Conservation (phyloP, 2,888 invertebrate genomes). For the Spilarctia lutea region DNA sequence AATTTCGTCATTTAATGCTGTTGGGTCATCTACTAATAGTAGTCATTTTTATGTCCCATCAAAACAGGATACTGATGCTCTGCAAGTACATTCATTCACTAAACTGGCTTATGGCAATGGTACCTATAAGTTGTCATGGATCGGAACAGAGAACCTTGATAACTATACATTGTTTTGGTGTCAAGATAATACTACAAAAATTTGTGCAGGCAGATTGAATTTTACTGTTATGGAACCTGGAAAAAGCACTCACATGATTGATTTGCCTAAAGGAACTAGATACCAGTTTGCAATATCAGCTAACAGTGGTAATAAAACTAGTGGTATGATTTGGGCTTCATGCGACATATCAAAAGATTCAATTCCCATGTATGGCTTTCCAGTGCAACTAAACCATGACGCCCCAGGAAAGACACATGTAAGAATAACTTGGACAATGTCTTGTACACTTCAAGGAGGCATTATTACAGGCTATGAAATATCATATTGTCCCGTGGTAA, state of each 20-base stretch:
- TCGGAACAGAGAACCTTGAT: constrained; percentile 83
- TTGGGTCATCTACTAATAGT: constrained; percentile 85
- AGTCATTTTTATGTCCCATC: constrained; percentile 88
- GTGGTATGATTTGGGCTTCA: constrained; percentile 94
- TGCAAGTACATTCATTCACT: constrained; percentile 87
- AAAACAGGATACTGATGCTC: constrained; percentile 74
- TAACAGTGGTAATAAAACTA: constrained; percentile 89
- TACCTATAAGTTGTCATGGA: constrained; percentile 92
- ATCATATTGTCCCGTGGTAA: constrained; percentile 89
- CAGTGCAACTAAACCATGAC: constrained; percentile 71
- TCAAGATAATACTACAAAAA: constrained; percentile 74
- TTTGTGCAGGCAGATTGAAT: constrained; percentile 86
- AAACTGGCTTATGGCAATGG: constrained; percentile 91
- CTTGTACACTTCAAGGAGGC: constrained; percentile 91
- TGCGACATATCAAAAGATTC: constrained; percentile 87
- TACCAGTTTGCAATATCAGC: constrained; percentile 94
- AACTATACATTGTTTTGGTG: constrained; percentile 95
- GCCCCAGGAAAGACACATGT: constrained; percentile 74
- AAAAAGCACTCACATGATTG: constrained; percentile 85
- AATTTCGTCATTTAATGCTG: constrained; percentile 88
- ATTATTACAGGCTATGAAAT: constrained; percentile 91
- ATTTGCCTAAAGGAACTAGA: constrained; percentile 86
- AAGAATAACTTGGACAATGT: constrained; percentile 90
- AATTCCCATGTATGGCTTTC: constrained; percentile 86
- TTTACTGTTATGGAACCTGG: constrained; percentile 71